Evolutionary conservation across 1,140 invertebrate genomes (phyloP).

Genomic region (roundworm (Caenorhabditis elegans)): DNA sequence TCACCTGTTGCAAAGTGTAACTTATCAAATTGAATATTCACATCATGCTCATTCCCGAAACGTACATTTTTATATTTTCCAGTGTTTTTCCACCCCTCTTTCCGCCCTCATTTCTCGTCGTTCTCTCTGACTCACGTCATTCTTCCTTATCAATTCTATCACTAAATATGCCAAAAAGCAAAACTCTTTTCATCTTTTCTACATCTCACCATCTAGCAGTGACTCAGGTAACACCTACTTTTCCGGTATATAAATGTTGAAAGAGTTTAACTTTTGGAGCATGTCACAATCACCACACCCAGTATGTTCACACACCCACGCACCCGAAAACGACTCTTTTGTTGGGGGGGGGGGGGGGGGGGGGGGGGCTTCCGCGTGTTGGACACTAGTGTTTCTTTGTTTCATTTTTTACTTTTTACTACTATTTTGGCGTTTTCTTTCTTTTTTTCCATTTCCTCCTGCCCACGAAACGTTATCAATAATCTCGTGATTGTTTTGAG

Average conservation of each 20-base stretch:
- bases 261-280: not conserved
- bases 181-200: not conserved
- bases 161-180: not conserved
- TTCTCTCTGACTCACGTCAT: slow-evolving; percentile 3
- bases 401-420: not conserved
- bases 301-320: slow-evolving; percentile 15
- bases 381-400: not conserved
- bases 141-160: slow-evolving; percentile 15
- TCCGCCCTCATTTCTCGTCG: no score
- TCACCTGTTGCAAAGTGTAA: no score
- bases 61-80: no score
- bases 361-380: not conserved
- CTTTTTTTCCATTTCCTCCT: not conserved
- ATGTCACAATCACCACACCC: slow-evolving; percentile 18
- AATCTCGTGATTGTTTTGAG: no score
- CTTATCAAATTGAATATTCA: no score
- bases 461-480: no score
- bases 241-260: not conserved
- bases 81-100: no score
- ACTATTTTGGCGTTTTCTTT: not conserved
- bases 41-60: no score
- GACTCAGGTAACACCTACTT: not conserved
- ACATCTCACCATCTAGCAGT: not conserved
- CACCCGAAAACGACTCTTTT: slow-evolving; percentile 12
- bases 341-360: no score